These are phyloP conservation scores for Puffinus mauretanicus DNA, from an alignment of 2,113 vertebrate species.

Conservation along the genomic window DNA sequence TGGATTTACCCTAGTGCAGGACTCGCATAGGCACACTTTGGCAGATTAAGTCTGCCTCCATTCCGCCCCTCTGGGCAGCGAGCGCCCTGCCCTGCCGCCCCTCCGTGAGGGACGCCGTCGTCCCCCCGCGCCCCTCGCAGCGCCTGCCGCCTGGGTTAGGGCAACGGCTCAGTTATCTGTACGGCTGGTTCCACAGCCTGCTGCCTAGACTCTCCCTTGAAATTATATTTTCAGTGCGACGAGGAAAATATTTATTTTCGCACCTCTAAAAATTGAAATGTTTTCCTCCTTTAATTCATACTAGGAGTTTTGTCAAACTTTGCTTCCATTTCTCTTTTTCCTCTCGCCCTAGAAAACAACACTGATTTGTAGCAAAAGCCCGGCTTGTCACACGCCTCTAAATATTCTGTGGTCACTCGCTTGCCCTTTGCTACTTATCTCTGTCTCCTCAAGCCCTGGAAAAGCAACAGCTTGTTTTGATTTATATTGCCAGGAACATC, in stretches of 20 bases:
- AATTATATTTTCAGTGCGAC: neutral
- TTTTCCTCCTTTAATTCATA: neutral
- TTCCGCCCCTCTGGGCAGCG: accelerated
- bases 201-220: neutral
- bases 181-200: neutral
- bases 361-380: neutral
- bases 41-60: neutral
- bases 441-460: neutral
- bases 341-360: neutral
- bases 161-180: neutral
- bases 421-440: neutral
- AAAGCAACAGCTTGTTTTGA: neutral
- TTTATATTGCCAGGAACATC: neutral
- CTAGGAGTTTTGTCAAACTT: neutral
- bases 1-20: neutral
- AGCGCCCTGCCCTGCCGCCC: neutral
- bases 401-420: neutral
- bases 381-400: neutral
- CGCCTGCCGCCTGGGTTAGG: neutral
- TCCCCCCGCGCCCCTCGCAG: neutral
- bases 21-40: accelerated
- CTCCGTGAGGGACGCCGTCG: accelerated
- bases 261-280: neutral
- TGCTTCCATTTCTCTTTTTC: neutral
- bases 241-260: neutral